These are phyloP conservation scores for Sarcophaga peregrina DNA, from an alignment of 1,140 invertebrate genomes.

Conservation along the genomic window DNA sequence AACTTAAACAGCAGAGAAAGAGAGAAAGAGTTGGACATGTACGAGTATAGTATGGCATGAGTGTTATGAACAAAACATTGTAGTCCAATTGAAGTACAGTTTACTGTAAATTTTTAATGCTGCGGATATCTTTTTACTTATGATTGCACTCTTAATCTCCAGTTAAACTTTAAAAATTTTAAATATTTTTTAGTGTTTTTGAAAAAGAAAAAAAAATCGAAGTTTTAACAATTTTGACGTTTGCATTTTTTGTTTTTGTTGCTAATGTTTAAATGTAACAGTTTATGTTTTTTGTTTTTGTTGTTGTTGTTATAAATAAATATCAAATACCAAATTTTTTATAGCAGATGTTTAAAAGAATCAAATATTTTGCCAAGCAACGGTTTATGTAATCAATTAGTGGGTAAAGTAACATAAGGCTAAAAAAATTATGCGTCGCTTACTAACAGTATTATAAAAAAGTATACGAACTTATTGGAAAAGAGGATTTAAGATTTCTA, in stretches of 20 bases:
- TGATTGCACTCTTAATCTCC: background rate
- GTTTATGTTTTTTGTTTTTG: background rate
- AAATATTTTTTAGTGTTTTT: background rate
- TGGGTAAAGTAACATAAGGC: too few species aligned
- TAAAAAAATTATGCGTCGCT: too few species aligned
- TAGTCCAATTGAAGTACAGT: too few species aligned
- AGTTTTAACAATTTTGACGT: background rate
- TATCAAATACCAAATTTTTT: background rate
- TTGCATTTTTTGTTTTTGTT: background rate
- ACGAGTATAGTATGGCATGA: too few species aligned
- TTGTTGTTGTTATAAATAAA: background rate
- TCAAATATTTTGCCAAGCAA: too few species aligned
- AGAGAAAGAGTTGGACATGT: too few species aligned
- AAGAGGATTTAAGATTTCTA: too few species aligned
- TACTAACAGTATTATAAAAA: too few species aligned
- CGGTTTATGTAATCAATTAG: too few species aligned
- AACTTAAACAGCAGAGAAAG: too few species aligned
- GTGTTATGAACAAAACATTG: too few species aligned
- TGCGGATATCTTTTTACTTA: background rate
- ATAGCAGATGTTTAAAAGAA: background rate
- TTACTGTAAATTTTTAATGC: background rate
- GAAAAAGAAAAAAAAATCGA: background rate
- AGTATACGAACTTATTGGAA: too few species aligned
- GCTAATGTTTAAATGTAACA: slow-evolving; percentile 1
- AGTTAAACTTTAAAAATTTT: background rate